Percentiles rank a stretch among this genome's conserved stretches.
phyloP scores from a whole-genome alignment of 1,140 invertebrate genomes.

The Drosophila pruinosa region DNA sequence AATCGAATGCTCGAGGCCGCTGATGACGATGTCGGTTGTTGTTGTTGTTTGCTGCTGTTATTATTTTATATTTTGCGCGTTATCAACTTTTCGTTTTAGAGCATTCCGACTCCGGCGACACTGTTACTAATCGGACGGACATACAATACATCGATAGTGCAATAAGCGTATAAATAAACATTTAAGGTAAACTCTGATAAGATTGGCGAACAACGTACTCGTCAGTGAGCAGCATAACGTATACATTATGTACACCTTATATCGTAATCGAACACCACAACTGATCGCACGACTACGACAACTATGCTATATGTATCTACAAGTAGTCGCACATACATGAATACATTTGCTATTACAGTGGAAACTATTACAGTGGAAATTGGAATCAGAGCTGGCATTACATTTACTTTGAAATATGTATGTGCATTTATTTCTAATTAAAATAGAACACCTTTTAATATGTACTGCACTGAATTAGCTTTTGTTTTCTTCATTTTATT shows the following conservation, averaged over 20 bases:
- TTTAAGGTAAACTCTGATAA: constrained; percentile 28
- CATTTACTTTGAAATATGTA: too few relatives aligned
- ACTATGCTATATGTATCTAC: neutral
- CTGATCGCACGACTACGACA: neutral
- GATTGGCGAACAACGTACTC: neutral
- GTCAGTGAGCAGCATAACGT: neutral
- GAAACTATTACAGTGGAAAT: too few relatives aligned
- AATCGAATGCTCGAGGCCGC: constrained; percentile 28
- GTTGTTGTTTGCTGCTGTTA: neutral
- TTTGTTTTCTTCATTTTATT: too few relatives aligned
- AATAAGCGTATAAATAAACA: constrained; percentile 37
- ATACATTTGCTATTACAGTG: too few relatives aligned
- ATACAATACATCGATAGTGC: constrained; percentile 40
- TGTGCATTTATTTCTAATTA: too few relatives aligned
- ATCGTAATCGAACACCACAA: neutral
- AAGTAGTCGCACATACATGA: neutral
- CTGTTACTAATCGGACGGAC: constrained; percentile 30
- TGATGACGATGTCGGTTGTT: constrained; percentile 83
- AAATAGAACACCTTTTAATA: too few relatives aligned
- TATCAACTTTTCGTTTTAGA: constrained; percentile 74
- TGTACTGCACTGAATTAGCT: too few relatives aligned
- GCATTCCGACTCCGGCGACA: constrained; percentile 1
- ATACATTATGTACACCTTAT: neutral
- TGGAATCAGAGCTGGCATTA: too few relatives aligned
- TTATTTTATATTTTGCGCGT: constrained; percentile 85